Evolutionary conservation across 1,140 invertebrate genomes (phyloP).

Genomic region (Contarinia nasturtii): DNA sequence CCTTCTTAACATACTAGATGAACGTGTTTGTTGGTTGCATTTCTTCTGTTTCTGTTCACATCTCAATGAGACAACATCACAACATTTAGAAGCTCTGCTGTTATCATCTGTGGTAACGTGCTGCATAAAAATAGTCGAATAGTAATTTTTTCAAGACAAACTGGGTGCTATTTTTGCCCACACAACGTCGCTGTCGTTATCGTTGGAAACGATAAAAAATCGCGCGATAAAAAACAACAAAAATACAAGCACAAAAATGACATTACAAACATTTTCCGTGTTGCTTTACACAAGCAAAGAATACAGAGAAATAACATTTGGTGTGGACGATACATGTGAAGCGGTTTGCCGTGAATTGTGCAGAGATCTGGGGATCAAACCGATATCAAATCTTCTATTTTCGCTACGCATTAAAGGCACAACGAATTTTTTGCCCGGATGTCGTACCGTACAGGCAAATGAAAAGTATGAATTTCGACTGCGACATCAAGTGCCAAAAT

Average conservation of each 20-base stretch:
- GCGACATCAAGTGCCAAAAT: conserved; percentile 46
- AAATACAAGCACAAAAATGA: neutral
- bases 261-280: neutral
- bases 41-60: no score
- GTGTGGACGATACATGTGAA: neutral
- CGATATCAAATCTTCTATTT: neutral
- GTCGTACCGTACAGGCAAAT: conserved; percentile 9
- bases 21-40: no score
- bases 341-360: neutral
- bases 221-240: neutral
- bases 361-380: neutral
- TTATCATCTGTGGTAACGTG: no score
- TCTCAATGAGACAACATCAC: no score
- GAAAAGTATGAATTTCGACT: conserved; percentile 51
- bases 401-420: neutral
- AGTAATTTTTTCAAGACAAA: no score
- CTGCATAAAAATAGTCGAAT: no score
- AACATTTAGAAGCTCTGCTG: no score
- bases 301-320: neutral
- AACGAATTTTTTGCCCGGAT: neutral
- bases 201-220: no score
- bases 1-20: no score
- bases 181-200: no score
- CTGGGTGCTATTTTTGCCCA: no score
- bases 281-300: neutral